A percentile compares a stretch with the other conserved stretches of the same genome.
phyloP scores from a whole-genome alignment of 2,888 invertebrate species.

The Mycogona germanica region DNA sequence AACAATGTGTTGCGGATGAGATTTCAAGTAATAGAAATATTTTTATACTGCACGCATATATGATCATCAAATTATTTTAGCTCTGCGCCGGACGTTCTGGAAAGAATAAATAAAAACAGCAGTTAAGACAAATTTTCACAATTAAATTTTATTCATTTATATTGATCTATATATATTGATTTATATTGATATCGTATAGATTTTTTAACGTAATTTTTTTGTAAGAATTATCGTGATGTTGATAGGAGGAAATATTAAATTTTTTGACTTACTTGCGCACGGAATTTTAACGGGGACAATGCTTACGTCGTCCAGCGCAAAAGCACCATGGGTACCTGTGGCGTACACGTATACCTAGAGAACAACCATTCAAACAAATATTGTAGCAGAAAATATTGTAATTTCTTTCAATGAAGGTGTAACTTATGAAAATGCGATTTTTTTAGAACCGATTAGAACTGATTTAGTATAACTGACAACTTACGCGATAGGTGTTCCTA shows the following conservation, averaged over 20 bases:
- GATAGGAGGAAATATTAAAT: too few relatives aligned
- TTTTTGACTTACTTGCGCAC: conserved; percentile 14
- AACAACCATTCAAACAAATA: background rate
- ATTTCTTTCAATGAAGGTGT: too few relatives aligned
- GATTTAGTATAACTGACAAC: background rate
- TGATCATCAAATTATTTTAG: too few relatives aligned
- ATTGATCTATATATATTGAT: background rate
- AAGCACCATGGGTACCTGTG: background rate
- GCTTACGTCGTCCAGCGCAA: conserved; percentile 7
- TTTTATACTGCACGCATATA: too few relatives aligned
- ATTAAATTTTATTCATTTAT: background rate
- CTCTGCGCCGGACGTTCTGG: background rate
- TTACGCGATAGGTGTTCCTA: background rate
- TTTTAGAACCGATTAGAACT: background rate
- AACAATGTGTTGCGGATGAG: too few relatives aligned
- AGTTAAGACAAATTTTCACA: background rate
- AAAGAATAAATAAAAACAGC: background rate
- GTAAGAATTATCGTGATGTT: too few relatives aligned
- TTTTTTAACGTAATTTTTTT: too few relatives aligned
- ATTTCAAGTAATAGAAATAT: too few relatives aligned
- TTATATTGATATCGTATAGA: too few relatives aligned
- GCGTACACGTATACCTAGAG: conserved; percentile 3
- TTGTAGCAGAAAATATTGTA: conserved; percentile 3
- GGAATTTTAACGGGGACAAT: background rate
- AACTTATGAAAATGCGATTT: background rate